These are phyloP conservation scores for Tryphoninae sp. DNA, from an alignment of 2,888 invertebrate species.

Conservation along the genomic window DNA sequence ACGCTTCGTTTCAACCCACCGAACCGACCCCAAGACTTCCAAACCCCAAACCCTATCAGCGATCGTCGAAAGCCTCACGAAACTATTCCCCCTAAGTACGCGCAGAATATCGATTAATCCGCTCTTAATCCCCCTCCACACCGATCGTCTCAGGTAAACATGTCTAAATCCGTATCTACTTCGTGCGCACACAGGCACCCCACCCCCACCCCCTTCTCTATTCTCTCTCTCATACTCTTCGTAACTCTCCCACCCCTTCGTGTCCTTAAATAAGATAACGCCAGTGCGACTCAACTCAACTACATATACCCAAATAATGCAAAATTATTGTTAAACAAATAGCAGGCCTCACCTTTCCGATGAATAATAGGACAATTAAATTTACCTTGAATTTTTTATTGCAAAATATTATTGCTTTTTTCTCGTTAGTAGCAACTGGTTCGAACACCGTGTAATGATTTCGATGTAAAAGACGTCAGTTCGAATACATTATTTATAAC, in stretches of 20 bases:
- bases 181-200: conserved; percentile 14
- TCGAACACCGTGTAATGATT: too few relatives aligned
- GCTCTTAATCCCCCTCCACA: conserved; percentile 46
- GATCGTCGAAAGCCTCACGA: conserved; percentile 51
- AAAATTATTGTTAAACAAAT: too few relatives aligned
- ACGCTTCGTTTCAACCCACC: conserved; percentile 8
- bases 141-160: conserved; percentile 57
- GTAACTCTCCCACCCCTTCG: neutral
- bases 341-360: too few relatives aligned
- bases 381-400: too few relatives aligned
- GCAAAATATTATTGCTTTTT: too few relatives aligned
- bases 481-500: too few relatives aligned
- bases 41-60: conserved; percentile 1
- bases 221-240: too few relatives aligned
- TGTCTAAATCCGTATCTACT: conserved; percentile 56
- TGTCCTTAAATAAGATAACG: conserved; percentile 27
- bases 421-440: too few relatives aligned
- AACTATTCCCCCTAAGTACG: conserved; percentile 60
- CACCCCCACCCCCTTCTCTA: neutral
- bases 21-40: neutral
- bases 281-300: neutral
- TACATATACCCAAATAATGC: too few relatives aligned
- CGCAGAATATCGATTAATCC: conserved; percentile 55
- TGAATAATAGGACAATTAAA: too few relatives aligned
- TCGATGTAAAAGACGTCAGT: too few relatives aligned